Evolutionary conservation across 2,888 invertebrate species (phyloP).

Genomic region (Nomada ruficornis): DNA sequence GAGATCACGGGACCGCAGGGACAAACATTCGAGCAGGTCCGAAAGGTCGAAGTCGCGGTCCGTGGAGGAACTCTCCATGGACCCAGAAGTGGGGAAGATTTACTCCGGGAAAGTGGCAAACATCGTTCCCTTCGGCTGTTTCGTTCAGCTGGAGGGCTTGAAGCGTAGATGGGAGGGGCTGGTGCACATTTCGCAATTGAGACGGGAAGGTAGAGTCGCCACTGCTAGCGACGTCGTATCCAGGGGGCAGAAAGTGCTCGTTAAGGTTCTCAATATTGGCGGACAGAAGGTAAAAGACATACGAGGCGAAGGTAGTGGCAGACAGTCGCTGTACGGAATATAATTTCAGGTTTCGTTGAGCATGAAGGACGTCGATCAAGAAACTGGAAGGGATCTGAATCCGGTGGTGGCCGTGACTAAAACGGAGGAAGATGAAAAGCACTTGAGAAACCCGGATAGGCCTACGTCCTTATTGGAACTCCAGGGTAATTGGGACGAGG

Average conservation of each 20-base stretch:
- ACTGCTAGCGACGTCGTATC: constrained; percentile 97
- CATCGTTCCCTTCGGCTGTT: constrained; percentile 99
- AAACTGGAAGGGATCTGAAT: constrained; percentile 96
- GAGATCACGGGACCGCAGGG: constrained; percentile 72
- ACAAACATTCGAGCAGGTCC: constrained; percentile 76
- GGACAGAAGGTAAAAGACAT: constrained; percentile 88
- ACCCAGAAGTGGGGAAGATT: constrained; percentile 93
- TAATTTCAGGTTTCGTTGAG: constrained; percentile 88
- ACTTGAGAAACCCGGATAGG: constrained; percentile 96
- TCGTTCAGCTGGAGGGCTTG: constrained; percentile 97
- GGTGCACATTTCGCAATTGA: constrained; percentile 97
- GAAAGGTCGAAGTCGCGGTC: constrained; percentile 82
- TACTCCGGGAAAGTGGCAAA: constrained; percentile 97
- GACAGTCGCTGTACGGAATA: neutral
- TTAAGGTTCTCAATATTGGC: constrained; percentile 96
- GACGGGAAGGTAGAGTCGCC: constrained; percentile 96
- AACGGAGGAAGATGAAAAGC: constrained; percentile 88
- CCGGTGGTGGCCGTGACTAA: constrained; percentile 90
- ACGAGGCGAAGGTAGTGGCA: too few relatives aligned
- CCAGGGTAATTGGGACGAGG: constrained; percentile 88
- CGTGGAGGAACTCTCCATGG: constrained; percentile 88
- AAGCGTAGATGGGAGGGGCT: constrained; percentile 96
- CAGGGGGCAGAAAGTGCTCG: constrained; percentile 93
- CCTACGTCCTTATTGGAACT: constrained; percentile 87
- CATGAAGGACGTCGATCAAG: constrained; percentile 99